Percentiles rank a stretch among this genome's conserved stretches.
phyloP scores from a whole-genome alignment of 2,113 vertebrate species.

The Saimiri boliviensis region DNA sequence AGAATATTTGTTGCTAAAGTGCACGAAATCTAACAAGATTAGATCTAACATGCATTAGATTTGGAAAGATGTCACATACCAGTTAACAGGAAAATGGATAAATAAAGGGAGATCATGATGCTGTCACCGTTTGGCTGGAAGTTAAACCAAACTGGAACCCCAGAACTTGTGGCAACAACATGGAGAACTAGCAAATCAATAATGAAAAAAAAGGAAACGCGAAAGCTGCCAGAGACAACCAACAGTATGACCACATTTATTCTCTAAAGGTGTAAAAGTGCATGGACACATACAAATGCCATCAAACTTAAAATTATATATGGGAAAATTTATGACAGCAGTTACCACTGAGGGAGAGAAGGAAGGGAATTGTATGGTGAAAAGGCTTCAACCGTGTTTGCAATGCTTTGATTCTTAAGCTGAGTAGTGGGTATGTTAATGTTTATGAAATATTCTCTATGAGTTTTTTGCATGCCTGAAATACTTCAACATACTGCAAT shows the following conservation, averaged over 20 bases:
- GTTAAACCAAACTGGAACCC: neutral
- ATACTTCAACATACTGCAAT: neutral
- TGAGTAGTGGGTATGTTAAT: neutral
- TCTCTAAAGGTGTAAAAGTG: neutral
- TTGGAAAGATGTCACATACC: too few species aligned
- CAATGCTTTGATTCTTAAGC: neutral
- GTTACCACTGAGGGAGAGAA: neutral
- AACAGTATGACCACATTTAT: accelerated
- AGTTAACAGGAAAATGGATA: neutral
- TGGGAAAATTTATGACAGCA: neutral
- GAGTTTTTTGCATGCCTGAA: neutral
- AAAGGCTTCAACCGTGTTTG: neutral
- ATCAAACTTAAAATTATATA: neutral
- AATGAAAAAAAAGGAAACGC: neutral
- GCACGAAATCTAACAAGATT: neutral
- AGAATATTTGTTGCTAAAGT: neutral
- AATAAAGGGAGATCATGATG: accelerated
- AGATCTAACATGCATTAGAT: too few species aligned
- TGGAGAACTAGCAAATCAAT: neutral
- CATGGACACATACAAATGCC: neutral
- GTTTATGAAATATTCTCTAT: neutral
- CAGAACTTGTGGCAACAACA: neutral
- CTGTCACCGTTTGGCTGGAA: neutral
- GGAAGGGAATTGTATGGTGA: accelerated
- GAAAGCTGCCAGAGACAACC: neutral